These are phyloP conservation scores for Myoxocephalus aenaeus DNA, from an alignment of 2,797 vertebrate genomes.

Conservation along the genomic window DNA sequence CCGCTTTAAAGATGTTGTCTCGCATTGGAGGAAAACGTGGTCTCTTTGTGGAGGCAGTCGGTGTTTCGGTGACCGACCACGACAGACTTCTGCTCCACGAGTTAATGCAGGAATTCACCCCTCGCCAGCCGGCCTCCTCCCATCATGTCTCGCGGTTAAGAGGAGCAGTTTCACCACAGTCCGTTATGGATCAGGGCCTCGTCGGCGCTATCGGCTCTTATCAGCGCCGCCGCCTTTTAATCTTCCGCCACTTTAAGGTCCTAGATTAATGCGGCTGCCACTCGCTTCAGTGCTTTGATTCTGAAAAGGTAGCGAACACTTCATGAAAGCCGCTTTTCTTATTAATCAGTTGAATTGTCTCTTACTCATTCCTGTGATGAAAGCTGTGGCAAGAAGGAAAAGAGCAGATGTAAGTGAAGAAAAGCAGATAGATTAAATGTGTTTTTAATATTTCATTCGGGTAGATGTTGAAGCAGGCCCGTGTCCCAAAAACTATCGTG, in stretches of 20 bases:
- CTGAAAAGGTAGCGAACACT: background rate
- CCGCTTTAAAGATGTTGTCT: background rate
- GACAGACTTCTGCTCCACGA: background rate
- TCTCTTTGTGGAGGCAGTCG: background rate
- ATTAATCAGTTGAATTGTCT: background rate
- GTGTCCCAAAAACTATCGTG: background rate
- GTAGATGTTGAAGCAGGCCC: background rate
- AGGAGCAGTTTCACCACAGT: conserved; percentile 4
- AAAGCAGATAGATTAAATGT: background rate
- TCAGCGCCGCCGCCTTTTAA: conserved; percentile 21
- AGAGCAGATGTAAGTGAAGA: background rate
- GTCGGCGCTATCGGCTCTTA: conserved; percentile 37
- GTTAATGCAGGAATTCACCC: background rate
- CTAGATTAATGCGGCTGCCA: background rate
- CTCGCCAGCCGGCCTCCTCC: background rate
- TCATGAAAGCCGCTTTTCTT: background rate
- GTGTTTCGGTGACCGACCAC: background rate
- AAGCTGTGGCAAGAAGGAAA: background rate
- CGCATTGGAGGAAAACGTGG: no score
- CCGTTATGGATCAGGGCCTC: background rate
- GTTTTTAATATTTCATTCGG: background rate
- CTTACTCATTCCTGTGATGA: background rate
- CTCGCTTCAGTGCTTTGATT: background rate
- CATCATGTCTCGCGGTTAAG: background rate
- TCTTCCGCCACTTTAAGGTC: background rate